phyloP scores from a whole-genome alignment of 2,113 vertebrate genomes.

The Microtus ochrogaster region DNA sequence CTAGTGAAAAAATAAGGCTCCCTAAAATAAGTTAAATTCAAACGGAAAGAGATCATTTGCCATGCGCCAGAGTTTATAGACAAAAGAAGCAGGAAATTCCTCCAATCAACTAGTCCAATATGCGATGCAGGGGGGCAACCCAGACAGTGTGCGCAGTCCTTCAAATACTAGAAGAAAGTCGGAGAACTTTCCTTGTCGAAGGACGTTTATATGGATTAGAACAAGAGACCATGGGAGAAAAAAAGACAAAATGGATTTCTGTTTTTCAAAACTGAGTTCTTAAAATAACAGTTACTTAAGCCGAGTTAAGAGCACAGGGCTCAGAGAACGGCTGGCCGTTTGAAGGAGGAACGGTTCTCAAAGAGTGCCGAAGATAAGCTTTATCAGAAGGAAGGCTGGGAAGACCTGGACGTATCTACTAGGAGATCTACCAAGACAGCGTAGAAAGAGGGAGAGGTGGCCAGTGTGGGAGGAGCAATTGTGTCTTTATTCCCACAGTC shows the following conservation, averaged over 20 bases:
- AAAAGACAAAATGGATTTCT: background rate
- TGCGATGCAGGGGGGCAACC: background rate
- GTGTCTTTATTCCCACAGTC: background rate
- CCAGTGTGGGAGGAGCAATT: background rate
- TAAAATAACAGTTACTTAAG: background rate
- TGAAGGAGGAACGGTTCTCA: background rate
- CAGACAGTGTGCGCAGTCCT: background rate
- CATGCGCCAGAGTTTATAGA: background rate
- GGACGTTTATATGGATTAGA: background rate
- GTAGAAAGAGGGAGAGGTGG: background rate
- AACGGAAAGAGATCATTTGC: background rate
- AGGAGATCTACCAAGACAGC: background rate
- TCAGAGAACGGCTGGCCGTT: background rate
- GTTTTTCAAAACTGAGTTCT: background rate
- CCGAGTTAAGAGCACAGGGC: background rate
- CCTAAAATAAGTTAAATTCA: background rate
- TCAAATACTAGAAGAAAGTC: background rate
- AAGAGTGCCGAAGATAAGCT: background rate
- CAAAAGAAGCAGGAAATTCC: background rate
- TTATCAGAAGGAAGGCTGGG: background rate
- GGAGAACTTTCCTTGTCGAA: background rate
- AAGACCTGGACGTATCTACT: fast-evolving
- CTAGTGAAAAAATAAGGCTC: background rate
- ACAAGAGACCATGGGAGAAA: background rate
- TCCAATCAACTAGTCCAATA: background rate